Percentiles rank a stretch among this genome's conserved stretches.
Conservation (phyloP, 2,113 vertebrate genomes). For the Tachysurus vachellii region DNA sequence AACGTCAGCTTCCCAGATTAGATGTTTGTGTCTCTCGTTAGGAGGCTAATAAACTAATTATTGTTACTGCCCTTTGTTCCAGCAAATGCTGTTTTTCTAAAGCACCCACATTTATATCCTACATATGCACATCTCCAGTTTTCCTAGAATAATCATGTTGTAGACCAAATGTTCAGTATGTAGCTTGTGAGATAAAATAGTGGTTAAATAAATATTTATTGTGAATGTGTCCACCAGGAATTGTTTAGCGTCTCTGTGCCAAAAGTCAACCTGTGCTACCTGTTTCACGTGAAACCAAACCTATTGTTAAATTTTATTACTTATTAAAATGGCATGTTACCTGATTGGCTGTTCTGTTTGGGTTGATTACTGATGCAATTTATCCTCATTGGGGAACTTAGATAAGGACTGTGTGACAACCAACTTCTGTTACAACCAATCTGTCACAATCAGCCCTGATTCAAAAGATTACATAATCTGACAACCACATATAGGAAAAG, state of each 20-base stretch:
- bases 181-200: background rate
- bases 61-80: background rate
- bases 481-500: background rate
- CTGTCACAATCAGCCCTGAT: background rate
- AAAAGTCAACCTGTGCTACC: background rate
- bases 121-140: background rate
- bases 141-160: background rate
- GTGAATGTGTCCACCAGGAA: background rate
- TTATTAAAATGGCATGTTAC: background rate
- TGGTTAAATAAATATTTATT: background rate
- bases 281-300: background rate
- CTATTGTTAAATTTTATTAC: background rate
- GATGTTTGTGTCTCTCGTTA: background rate
- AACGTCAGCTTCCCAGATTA: background rate
- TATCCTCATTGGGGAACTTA: background rate
- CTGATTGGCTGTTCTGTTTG: background rate
- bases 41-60: conserved; percentile 1
- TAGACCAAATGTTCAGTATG: background rate
- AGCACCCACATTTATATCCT: background rate
- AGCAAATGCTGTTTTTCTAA: background rate
- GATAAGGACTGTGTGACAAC: background rate
- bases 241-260: background rate
- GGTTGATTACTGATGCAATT: background rate
- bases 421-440: background rate
- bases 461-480: background rate